These are phyloP conservation scores for Drosophila paulistorum DNA, from an alignment of 1,140 invertebrate species.

Conservation along the genomic window DNA sequence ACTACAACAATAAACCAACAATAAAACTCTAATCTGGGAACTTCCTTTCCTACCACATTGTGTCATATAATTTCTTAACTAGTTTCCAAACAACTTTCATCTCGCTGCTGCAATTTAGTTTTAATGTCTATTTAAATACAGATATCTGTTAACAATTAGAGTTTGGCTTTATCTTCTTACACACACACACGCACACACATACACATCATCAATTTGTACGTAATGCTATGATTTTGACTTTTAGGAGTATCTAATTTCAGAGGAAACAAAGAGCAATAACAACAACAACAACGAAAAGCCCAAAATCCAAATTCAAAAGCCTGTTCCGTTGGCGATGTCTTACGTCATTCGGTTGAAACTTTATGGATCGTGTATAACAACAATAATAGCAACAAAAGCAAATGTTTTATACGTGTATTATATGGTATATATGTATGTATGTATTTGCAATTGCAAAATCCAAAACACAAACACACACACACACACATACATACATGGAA, in stretches of 20 bases:
- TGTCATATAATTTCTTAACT: too few relatives aligned
- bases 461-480: conserved; percentile 31
- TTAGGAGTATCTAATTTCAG: conserved; percentile 18
- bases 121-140: conserved; percentile 5
- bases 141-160: neutral
- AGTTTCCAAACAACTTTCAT: neutral
- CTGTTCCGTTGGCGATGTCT: conserved; percentile 7
- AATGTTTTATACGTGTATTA: conserved; percentile 8
- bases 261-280: neutral
- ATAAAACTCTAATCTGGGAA: too few relatives aligned
- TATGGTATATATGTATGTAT: conserved; percentile 1
- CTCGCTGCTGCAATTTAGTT: neutral
- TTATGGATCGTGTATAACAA: conserved; percentile 11
- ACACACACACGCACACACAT: too few relatives aligned
- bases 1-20: too few relatives aligned
- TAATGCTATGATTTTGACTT: conserved; percentile 2
- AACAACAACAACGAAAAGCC: neutral
- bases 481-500: conserved; percentile 23
- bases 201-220: neutral
- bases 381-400: conserved; percentile 2
- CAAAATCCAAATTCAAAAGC: conserved; percentile 13
- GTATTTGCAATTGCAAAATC: conserved; percentile 42
- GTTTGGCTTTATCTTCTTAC: conserved; percentile 4
- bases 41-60: too few relatives aligned
- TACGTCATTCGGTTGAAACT: conserved; percentile 15